These are phyloP conservation scores for Torymus texanus DNA, from an alignment of 2,888 invertebrate species.

Conservation along the genomic window DNA sequence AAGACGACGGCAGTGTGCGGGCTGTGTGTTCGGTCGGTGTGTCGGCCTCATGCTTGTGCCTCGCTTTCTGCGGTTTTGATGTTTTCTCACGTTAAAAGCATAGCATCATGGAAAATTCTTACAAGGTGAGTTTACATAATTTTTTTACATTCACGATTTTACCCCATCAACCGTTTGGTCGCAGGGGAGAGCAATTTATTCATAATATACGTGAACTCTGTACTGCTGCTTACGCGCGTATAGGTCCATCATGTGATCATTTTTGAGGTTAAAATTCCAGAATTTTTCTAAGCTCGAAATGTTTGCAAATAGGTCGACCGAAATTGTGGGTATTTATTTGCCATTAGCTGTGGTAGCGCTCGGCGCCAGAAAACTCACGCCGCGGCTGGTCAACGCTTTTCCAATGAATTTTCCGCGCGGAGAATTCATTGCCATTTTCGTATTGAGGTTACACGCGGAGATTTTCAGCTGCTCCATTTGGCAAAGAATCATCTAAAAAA, in stretches of 20 bases:
- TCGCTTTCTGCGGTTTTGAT: conserved; percentile 53
- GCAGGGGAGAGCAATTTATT: conserved; percentile 13
- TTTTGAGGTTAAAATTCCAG: conserved; percentile 47
- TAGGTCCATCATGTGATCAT: conserved; percentile 52
- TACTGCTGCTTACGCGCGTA: too few species aligned
- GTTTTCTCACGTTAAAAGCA: conserved; percentile 53
- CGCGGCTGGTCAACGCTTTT: too few species aligned
- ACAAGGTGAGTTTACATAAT: conserved; percentile 42
- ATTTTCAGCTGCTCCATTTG: conserved; percentile 37
- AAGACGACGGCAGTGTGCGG: conserved; percentile 41
- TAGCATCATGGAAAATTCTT: conserved; percentile 57
- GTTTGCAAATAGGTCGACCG: background rate
- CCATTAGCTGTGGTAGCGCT: too few species aligned
- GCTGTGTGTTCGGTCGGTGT: conserved; percentile 34
- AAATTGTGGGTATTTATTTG: conserved; percentile 3
- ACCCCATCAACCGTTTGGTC: too few species aligned
- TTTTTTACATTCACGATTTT: background rate
- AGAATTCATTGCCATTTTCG: background rate
- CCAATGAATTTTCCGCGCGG: too few species aligned
- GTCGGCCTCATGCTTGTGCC: conserved; percentile 54
- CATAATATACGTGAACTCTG: conserved; percentile 35
- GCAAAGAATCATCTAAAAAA: conserved; percentile 15
- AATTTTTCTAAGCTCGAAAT: conserved; percentile 22
- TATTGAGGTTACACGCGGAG: conserved; percentile 40
- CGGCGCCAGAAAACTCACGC: too few species aligned